Evolutionary conservation across 2,888 invertebrate species (phyloP).

Genomic region (Euplagia quadripunctaria): DNA sequence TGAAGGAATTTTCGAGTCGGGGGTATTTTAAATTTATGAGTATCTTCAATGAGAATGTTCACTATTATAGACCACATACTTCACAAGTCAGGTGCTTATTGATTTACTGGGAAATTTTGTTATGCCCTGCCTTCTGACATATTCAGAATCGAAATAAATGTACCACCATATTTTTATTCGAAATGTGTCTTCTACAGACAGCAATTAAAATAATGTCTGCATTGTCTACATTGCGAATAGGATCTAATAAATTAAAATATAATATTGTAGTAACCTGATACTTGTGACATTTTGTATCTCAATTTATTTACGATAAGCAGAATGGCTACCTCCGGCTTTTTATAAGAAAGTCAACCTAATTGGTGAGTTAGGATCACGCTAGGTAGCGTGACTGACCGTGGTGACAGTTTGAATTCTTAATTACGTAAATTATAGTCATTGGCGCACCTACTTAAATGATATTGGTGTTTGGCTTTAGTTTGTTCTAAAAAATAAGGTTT

Average conservation of each 20-base stretch:
- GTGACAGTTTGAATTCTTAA: slow-evolving; percentile 76
- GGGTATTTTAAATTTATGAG: too few relatives aligned
- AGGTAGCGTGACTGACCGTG: slow-evolving; percentile 68
- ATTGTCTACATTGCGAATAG: slow-evolving; percentile 39
- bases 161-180: slow-evolving; percentile 4
- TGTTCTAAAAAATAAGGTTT: slow-evolving; percentile 13
- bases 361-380: slow-evolving; percentile 69
- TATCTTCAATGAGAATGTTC: too few relatives aligned
- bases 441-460: slow-evolving; percentile 54
- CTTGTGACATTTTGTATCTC: slow-evolving; percentile 40
- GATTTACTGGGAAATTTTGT: not conserved
- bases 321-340: slow-evolving; percentile 44
- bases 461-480: slow-evolving; percentile 50
- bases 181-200: slow-evolving; percentile 11
- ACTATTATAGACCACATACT: not conserved
- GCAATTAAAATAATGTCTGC: slow-evolving; percentile 26
- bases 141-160: not conserved
- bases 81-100: not conserved
- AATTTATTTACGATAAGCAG: slow-evolving; percentile 42
- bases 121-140: not conserved
- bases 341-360: slow-evolving; percentile 68
- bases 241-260: slow-evolving; percentile 39
- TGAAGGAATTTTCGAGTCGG: too few relatives aligned
- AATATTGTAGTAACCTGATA: slow-evolving; percentile 43
- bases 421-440: slow-evolving; percentile 70